These are phyloP conservation scores for Epinephelus cyanopodus DNA, from an alignment of 2,113 vertebrate genomes.

Conservation along the genomic window DNA sequence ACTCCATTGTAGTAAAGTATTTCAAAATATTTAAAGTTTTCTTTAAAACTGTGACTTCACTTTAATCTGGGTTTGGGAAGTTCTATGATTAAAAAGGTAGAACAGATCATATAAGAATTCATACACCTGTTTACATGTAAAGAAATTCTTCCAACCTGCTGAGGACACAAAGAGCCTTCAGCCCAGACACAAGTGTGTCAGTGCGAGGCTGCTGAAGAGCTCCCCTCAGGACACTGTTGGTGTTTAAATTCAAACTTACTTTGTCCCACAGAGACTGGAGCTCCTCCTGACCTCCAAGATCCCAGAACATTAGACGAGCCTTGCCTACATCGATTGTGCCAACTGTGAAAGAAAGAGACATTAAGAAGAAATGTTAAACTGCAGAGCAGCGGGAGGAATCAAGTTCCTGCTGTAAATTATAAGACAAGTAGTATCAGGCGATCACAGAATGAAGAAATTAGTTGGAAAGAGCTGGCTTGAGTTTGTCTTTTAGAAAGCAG, in stretches of 20 bases:
- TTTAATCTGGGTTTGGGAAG: not conserved
- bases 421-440: not conserved
- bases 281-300: constrained; percentile 97
- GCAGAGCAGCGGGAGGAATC: not conserved
- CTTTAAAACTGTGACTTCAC: too few species aligned
- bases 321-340: constrained; percentile 98
- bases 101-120: not conserved
- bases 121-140: not conserved
- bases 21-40: too few species aligned
- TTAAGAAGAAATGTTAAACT: not conserved
- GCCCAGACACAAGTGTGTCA: not conserved
- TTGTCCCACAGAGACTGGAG: constrained; percentile 98
- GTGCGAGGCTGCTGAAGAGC: not conserved
- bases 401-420: not conserved
- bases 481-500: not conserved
- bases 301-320: constrained; percentile 98
- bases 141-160: not conserved
- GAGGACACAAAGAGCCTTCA: not conserved
- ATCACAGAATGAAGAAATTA: not conserved
- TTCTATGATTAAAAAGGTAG: not conserved
- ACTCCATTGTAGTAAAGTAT: too few species aligned
- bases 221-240: not conserved
- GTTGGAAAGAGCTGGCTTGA: not conserved
- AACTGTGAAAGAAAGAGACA: constrained; percentile 80
- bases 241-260: constrained; percentile 80